These are phyloP conservation scores for Progne subis DNA, from an alignment of 2,113 vertebrate genomes.

Conservation along the genomic window DNA sequence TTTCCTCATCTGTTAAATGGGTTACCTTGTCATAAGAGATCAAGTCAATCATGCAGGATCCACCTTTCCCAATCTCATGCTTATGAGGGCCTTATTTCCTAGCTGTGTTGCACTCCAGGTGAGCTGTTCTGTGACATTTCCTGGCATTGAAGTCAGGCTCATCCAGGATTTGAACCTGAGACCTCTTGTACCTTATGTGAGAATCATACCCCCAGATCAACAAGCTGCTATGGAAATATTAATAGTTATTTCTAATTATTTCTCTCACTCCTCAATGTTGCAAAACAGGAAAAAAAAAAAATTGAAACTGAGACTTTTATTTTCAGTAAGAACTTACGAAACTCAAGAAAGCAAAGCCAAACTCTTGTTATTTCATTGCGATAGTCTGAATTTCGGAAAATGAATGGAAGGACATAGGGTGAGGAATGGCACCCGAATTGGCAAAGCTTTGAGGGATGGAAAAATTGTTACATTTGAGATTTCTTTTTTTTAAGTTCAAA, in stretches of 20 bases:
- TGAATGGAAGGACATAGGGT: neutral
- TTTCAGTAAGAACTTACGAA: neutral
- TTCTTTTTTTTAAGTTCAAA: neutral
- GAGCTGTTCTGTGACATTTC: neutral
- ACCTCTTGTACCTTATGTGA: neutral
- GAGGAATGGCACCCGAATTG: neutral
- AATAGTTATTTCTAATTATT: neutral
- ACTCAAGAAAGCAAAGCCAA: neutral
- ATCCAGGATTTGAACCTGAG: neutral
- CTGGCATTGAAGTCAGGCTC: neutral
- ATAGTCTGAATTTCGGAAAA: neutral
- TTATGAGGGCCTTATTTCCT: neutral
- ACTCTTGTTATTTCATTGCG: accelerated
- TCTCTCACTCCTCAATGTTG: neutral
- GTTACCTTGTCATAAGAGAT: neutral
- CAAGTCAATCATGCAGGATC: no score
- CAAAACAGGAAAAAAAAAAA: neutral
- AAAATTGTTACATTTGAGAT: neutral
- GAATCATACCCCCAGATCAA: neutral
- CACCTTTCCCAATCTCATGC: neutral
- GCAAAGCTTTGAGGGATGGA: neutral
- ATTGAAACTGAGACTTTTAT: accelerated
- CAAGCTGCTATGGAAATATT: neutral
- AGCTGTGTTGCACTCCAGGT: neutral
- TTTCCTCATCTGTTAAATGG: neutral